These are phyloP conservation scores for Streptopelia turtur DNA, from an alignment of 2,797 vertebrate genomes.

Conservation along the genomic window DNA sequence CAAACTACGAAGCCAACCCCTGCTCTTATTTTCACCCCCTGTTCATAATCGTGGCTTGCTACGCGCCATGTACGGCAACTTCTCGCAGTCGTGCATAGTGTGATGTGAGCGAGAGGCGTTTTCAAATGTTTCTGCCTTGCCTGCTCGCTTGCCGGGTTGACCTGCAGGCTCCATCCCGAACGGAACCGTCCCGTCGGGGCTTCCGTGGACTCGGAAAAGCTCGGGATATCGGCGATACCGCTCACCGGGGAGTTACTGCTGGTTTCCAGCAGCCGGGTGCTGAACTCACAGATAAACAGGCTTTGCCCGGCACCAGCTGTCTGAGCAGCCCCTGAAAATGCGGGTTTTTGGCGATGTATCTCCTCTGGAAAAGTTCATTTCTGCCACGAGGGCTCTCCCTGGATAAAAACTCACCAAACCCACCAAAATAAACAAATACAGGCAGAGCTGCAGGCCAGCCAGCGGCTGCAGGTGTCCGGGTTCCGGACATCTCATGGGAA, in stretches of 20 bases:
- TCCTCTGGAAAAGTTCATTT: not conserved
- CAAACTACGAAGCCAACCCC: accelerated
- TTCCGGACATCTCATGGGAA: not conserved
- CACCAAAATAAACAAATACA: not conserved
- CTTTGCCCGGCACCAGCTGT: not conserved
- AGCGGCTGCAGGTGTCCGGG: not conserved
- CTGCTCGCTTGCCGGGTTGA: not conserved
- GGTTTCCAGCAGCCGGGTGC: not conserved
- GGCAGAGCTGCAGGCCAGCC: not conserved
- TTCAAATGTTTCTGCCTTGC: not conserved
- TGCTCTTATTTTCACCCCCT: not conserved
- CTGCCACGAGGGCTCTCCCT: not conserved
- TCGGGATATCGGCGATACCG: too few species aligned
- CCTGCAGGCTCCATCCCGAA: not conserved
- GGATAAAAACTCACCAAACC: not conserved
- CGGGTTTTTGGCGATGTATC: accelerated
- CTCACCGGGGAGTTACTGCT: not conserved
- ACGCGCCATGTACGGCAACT: accelerated
- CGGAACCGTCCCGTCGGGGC: accelerated
- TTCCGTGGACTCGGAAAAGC: not conserved
- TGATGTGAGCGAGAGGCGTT: accelerated
- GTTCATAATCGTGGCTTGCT: not conserved
- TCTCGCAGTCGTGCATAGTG: not conserved
- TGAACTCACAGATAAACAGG: not conserved
- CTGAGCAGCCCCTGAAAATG: not conserved